phyloP scores from a whole-genome alignment of 1,140 invertebrate species.

The Goniozus legneri region DNA sequence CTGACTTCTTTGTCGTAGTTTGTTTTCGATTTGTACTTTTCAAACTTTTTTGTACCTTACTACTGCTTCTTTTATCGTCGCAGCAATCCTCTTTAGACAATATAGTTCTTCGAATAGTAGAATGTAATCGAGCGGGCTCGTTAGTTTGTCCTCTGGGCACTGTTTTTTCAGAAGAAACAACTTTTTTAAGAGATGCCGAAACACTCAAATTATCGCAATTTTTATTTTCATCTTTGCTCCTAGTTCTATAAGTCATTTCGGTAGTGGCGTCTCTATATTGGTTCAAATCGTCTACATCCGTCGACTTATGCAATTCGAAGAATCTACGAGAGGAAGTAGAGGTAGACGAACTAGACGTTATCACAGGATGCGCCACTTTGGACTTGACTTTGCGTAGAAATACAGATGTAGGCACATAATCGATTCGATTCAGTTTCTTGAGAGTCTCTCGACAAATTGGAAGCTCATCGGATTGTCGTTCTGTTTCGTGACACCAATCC shows the following conservation, averaged over 20 bases:
- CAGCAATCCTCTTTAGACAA: background rate
- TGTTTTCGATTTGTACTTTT: constrained; percentile 6
- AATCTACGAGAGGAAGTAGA: background rate
- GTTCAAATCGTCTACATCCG: background rate
- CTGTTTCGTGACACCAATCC: constrained; percentile 4
- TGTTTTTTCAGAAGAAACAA: constrained; percentile 10
- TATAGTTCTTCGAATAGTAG: background rate
- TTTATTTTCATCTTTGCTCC: background rate
- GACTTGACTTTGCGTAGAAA: constrained; percentile 35
- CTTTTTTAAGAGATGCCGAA: no score
- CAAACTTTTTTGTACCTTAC: background rate
- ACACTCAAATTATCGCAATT: background rate
- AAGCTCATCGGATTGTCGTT: constrained; percentile 1
- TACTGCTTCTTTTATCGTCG: background rate
- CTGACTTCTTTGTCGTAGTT: background rate
- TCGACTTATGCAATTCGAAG: background rate
- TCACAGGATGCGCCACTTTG: constrained; percentile 14
- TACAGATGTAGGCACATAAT: constrained; percentile 38
- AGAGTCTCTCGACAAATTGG: constrained; percentile 31
- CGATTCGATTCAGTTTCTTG: constrained; percentile 31
- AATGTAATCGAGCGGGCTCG: background rate
- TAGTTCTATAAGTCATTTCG: background rate
- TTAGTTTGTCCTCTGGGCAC: background rate
- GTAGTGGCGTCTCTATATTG: background rate
- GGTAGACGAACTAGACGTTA: background rate